Evolutionary conservation across 2,113 vertebrate species (phyloP), one percentile per base, ranked within the genome.

Genomic region (Nerophis lumbriciformis): DNA sequence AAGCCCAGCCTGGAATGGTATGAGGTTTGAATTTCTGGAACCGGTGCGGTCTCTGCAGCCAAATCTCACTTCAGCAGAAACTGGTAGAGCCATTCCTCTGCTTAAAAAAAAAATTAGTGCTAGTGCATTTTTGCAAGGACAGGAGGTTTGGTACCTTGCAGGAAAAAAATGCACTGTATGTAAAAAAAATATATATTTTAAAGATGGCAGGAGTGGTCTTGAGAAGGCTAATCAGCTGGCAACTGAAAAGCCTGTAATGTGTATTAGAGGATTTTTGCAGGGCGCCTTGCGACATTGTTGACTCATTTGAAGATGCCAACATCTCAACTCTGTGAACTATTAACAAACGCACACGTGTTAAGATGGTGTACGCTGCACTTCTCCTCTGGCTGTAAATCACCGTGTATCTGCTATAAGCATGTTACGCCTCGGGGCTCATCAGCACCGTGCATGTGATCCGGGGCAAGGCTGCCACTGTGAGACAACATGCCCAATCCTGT

Each of bases 1-100:
- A 99, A 99, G 94, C 97, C 92, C 88, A 84, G 91, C 88, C 93
- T 92, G 93, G 94, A 93, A 96, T 93, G 94, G 94, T 95, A 95
- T 95, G 95, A 95, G 94, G 94, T 95, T 96, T 97, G 96, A 96
- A 96, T 97, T 96, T 95, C 93, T 95, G 93, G 93, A 96, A 93
- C 92, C 92, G 92, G 92, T 91, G 90, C 91, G 90, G 91, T 93
- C 92, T 92, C 93, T 92, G 89, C 88, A 91, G 88, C 92, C 93
- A 95, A 98, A 94, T 95, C 94, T 93, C 90, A 87, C 93, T 96
- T 98, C 96, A 98, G 95, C 93, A 95, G 91, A 97, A 95, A 92
- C 84, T 75, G 81, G 73, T 90, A 75, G 83, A 83, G 88, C 75
- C 85, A 87, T 89, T 90, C 85, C 83, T 81, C 77, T 75, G 80